phyloP scores from a whole-genome alignment of 2,888 invertebrate genomes.

The Spilarctia lutea region DNA sequence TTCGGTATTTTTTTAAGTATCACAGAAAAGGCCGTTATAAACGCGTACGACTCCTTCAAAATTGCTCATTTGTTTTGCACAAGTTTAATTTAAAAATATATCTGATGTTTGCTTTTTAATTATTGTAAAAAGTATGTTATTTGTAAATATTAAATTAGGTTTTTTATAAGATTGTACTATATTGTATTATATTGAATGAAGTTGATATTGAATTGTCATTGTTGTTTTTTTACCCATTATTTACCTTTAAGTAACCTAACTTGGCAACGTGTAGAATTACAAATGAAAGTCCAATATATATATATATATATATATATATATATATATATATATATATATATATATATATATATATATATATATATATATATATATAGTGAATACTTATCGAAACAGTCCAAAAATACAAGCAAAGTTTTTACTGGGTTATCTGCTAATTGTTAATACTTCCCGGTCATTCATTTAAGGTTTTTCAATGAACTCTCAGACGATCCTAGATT shows the following conservation, averaged over 20 bases:
- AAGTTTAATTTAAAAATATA: not conserved
- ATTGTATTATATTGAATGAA: slow-evolving; percentile 25
- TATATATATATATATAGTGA: no score
- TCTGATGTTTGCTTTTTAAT: not conserved
- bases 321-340: no score
- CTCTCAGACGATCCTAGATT: no score
- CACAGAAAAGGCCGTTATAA: not conserved
- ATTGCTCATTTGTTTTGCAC: not conserved
- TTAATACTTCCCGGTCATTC: no score
- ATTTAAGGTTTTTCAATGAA: no score
- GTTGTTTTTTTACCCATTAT: slow-evolving; percentile 3
- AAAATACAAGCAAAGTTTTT: no score
- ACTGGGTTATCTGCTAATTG: no score
- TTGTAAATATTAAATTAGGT: not conserved
- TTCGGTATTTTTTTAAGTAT: slow-evolving; percentile 15
- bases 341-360: no score
- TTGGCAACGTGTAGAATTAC: no score
- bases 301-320: no score
- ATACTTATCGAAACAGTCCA: no score
- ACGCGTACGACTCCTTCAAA: not conserved
- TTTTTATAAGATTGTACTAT: slow-evolving; percentile 28
- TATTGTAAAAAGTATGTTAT: not conserved
- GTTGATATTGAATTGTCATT: slow-evolving; percentile 11
- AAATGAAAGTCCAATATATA: no score
- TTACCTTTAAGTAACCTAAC: not conserved